Evolutionary conservation across 2,113 vertebrate genomes (phyloP).

Genomic region (Caracal caracal): DNA sequence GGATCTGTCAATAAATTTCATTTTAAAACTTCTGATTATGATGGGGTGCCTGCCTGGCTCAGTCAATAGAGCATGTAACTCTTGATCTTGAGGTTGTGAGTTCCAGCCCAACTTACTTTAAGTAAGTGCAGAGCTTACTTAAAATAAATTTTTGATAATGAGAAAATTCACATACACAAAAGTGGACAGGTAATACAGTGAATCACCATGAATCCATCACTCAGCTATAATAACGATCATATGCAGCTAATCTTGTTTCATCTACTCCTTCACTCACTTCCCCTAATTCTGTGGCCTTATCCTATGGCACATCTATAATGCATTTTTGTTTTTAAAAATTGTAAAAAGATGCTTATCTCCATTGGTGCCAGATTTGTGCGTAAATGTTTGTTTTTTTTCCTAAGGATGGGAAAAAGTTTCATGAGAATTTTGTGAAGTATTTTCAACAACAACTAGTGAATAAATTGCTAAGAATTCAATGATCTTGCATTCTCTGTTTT

Average conservation of each 20-base stretch:
- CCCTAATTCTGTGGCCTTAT: neutral
- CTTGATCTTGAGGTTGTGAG: neutral
- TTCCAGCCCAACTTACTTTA: neutral
- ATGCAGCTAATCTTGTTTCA: neutral
- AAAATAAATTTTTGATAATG: neutral
- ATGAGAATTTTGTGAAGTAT: neutral
- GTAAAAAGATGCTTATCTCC: conserved; percentile 32
- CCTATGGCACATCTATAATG: neutral
- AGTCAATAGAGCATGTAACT: neutral
- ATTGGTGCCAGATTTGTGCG: neutral
- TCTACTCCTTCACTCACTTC: neutral
- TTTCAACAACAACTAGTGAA: conserved; percentile 34
- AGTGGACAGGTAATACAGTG: neutral
- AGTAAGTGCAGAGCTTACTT: neutral
- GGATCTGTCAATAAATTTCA: neutral
- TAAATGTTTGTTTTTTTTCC: neutral
- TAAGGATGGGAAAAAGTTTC: neutral
- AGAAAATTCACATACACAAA: neutral
- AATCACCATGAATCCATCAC: neutral
- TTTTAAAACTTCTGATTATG: neutral
- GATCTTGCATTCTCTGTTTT: neutral
- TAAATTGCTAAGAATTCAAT: neutral
- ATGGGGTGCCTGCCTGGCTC: neutral
- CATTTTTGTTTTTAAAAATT: conserved; percentile 9
- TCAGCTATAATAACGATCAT: neutral